phyloP scores from a whole-genome alignment of 2,797 vertebrate species.

The Mycteria americana region DNA sequence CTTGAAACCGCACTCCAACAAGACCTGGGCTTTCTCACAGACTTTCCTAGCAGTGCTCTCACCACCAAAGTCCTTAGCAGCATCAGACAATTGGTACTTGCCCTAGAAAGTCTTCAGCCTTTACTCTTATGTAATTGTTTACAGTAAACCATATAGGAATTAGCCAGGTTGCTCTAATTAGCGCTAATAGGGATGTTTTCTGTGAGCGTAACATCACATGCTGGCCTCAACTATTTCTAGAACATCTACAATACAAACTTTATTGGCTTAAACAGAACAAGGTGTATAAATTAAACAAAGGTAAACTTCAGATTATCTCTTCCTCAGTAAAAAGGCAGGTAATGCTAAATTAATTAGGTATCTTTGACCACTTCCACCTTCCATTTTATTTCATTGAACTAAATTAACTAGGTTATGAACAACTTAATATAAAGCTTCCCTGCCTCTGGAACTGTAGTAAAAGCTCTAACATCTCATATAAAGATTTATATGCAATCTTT shows the following conservation, averaged over 20 bases:
- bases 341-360: not conserved
- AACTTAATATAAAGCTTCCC: not conserved
- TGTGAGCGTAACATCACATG: not conserved
- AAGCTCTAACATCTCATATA: not conserved
- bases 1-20: not conserved
- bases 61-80: not conserved
- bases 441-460: not conserved
- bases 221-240: conserved; percentile 33
- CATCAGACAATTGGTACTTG: not conserved
- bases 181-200: conserved; percentile 1
- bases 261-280: not conserved
- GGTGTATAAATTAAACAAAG: not conserved
- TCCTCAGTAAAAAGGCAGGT: not conserved
- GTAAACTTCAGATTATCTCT: not conserved
- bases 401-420: not conserved
- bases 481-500: not conserved
- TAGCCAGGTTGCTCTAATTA: conserved; percentile 45
- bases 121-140: conserved; percentile 26
- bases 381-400: not conserved
- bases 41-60: not conserved
- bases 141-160: conserved; percentile 7
- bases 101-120: not conserved
- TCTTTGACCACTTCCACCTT: not conserved
- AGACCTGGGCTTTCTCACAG: not conserved
- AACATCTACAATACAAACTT: not conserved